Percentiles rank a stretch among this genome's conserved stretches.
Conservation (phyloP, 2,797 vertebrate species). For the Eulemur rubriventer region DNA sequence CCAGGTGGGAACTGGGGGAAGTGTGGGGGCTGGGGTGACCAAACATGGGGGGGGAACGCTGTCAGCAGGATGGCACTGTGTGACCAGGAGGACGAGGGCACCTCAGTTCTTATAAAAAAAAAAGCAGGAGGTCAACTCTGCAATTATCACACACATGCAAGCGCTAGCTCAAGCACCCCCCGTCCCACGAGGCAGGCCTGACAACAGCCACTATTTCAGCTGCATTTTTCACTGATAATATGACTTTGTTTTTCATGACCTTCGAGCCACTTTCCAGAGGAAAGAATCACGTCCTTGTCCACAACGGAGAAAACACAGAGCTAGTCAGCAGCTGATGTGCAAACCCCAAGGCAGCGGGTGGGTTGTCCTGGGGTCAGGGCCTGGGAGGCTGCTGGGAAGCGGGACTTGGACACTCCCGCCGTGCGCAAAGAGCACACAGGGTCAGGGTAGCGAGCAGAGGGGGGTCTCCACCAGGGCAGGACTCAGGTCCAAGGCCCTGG, state of each 20-base stretch:
- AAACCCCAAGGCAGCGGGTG: background rate
- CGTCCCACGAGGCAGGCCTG: background rate
- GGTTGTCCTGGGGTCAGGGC: background rate
- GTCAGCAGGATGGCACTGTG: background rate
- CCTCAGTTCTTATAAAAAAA: background rate
- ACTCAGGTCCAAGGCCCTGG: background rate
- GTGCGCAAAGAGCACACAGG: fast-evolving
- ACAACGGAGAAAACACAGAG: background rate
- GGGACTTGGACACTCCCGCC: background rate
- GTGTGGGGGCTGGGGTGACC: background rate
- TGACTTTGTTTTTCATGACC: constrained; percentile 38
- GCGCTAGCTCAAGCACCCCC: background rate
- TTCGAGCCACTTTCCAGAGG: background rate
- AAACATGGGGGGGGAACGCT: background rate
- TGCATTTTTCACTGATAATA: background rate
- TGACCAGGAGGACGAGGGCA: background rate
- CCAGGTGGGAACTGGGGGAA: background rate
- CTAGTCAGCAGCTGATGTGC: background rate
- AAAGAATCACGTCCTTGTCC: background rate
- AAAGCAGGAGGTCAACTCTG: background rate
- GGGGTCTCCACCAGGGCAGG: background rate
- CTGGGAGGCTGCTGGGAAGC: background rate
- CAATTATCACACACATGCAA: background rate
- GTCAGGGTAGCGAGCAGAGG: background rate
- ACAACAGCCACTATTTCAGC: background rate